Percentiles rank a stretch among this genome's conserved stretches.
Conservation (phyloP, 2,888 invertebrate species). For the Aporophyla lueneburgensis region DNA sequence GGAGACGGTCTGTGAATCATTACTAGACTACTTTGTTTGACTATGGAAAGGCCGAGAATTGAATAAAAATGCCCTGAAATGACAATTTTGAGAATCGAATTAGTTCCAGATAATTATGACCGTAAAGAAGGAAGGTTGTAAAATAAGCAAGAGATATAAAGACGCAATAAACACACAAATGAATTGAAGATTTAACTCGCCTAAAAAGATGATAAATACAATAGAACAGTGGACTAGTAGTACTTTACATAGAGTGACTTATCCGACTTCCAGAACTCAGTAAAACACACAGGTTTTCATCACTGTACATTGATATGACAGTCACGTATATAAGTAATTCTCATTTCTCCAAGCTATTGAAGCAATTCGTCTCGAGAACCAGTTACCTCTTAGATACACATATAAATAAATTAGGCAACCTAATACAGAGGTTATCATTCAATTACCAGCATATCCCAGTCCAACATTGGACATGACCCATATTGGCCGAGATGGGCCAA, state of each 20-base stretch:
- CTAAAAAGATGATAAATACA: no score
- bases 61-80: background rate
- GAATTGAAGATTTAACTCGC: no score
- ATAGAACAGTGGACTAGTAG: no score
- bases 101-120: no score
- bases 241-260: no score
- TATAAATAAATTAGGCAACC: slow-evolving; percentile 28
- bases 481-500: slow-evolving; percentile 1
- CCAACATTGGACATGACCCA: background rate
- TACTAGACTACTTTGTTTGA: slow-evolving; percentile 27
- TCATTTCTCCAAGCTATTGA: slow-evolving; percentile 10
- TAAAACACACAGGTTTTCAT: background rate
- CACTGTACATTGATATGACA: background rate
- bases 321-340: slow-evolving; percentile 3
- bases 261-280: no score
- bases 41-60: slow-evolving; percentile 16
- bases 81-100: no score
- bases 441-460: slow-evolving; percentile 27
- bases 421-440: slow-evolving; percentile 38
- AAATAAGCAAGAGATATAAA: no score
- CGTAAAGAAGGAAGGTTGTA: no score
- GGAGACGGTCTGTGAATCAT: slow-evolving; percentile 53
- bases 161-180: no score
- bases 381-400: slow-evolving; percentile 25
- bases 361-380: background rate